Base-by-base conservation (phyloP, 2,797 vertebrate genomes). In the Pterois miles region DNA sequence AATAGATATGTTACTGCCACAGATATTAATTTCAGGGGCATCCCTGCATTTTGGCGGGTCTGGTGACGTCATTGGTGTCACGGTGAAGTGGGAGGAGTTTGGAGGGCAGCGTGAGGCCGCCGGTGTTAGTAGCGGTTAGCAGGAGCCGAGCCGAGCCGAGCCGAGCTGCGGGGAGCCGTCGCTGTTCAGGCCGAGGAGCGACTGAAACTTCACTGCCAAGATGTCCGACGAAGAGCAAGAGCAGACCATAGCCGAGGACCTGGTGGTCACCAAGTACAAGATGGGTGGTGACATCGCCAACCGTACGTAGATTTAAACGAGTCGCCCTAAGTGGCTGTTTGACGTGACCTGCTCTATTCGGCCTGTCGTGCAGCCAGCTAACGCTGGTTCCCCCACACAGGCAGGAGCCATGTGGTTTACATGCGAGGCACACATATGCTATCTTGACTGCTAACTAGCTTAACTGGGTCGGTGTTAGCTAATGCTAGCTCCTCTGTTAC, bases 151-250 rank as follows among this genome's bases (percentile, higher is more conserved):
- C 57, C 2, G 74, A 71, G 22, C 38, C 0, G 54, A 80, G 27
- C 70, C 18, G 40, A 16, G 46, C 4, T n/a, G 25, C 23, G 8
- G 62, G 20, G 6, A 16, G 3, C 65, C 8, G 74, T 34, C 14
- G 76, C 63, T 65, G 71, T 64, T 14, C 20, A 14, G 52, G 66
- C 46, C 38, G 50, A 74, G 8, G 8, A 74, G 84, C n/a, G 71
- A 83, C 80, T 57, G 36, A 66, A 78, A 86, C 82, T 82, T 78
- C 69, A 86, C 91, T 83, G 89, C 86, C 87, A 95, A 94, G 67
- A 97, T 97, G 96, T 97, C 97, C 88, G 96, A 97, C 92, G 97
- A 97, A 20, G 97, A 98, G 85, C 95, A 96, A 65, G 97, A 97
- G 85, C 96, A 96, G 91, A 97, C 97, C 67, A 95, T 97, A 84